Conservation (phyloP, 2,888 invertebrate genomes). For the Steromphala cineraria region DNA sequence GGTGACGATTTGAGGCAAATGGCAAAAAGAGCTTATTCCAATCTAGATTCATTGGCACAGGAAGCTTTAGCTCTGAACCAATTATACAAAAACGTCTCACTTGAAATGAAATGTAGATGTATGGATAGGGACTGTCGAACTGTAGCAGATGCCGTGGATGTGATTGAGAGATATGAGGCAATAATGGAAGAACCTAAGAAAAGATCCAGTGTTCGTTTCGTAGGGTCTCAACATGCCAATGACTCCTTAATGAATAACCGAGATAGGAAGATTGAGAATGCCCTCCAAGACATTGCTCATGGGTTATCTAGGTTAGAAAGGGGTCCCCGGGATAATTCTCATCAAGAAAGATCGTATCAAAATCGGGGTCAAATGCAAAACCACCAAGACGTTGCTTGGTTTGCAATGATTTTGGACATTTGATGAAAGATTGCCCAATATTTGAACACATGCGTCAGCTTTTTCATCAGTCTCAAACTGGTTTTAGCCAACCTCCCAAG, state of each 20-base stretch:
- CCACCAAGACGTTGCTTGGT: not conserved
- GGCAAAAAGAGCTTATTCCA: not conserved
- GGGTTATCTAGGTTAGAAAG: not conserved
- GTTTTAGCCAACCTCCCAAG: not conserved
- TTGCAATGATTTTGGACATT: not conserved
- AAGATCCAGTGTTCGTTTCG: not conserved
- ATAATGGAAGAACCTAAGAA: not conserved
- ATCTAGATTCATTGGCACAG: not conserved
- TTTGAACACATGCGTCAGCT: not conserved
- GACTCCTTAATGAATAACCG: too few relatives aligned
- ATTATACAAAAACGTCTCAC: not conserved
- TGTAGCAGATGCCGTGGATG: not conserved
- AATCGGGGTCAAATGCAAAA: not conserved
- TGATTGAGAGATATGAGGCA: conserved; percentile 12
- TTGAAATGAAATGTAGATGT: not conserved
- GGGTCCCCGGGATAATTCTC: not conserved
- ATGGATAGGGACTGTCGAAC: conserved; percentile 8
- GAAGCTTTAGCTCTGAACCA: conserved; percentile 6
- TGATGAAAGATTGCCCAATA: conserved; percentile 6
- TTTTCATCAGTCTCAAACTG: not conserved
- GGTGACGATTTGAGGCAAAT: not conserved
- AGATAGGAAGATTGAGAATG: not conserved
- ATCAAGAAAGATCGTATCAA: not conserved
- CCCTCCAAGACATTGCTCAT: not conserved
- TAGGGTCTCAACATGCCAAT: not conserved